These are phyloP conservation scores for Cotesia chilonis DNA, from an alignment of 1,140 invertebrate species.

Conservation along the genomic window DNA sequence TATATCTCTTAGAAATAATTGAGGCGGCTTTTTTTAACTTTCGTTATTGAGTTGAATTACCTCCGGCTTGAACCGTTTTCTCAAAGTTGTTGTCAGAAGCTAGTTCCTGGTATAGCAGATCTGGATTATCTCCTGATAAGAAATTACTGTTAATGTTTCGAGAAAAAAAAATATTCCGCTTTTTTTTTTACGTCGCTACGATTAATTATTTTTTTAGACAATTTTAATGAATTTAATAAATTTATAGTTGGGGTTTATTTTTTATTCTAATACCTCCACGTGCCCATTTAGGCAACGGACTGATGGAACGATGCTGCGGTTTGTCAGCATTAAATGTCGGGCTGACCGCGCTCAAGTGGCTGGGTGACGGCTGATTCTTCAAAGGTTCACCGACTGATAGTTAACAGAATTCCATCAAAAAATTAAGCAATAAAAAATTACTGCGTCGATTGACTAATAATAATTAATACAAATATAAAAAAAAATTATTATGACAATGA, in stretches of 20 bases:
- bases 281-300: slow-evolving; percentile 69
- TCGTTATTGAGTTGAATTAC: slow-evolving; percentile 48
- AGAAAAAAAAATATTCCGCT: slow-evolving; percentile 26
- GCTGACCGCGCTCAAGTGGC: slow-evolving; percentile 58
- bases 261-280: slow-evolving; percentile 63
- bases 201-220: too few relatives aligned
- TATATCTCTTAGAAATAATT: slow-evolving; percentile 1
- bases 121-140: slow-evolving; percentile 68
- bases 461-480: slow-evolving; percentile 29
- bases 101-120: slow-evolving; percentile 69
- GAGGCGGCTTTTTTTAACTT: neutral
- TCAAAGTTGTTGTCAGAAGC: slow-evolving; percentile 62
- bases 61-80: slow-evolving; percentile 53
- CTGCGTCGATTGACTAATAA: slow-evolving; percentile 37
- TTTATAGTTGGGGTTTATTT: slow-evolving; percentile 21
- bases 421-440: slow-evolving; percentile 44
- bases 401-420: slow-evolving; percentile 15
- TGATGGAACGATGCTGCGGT: slow-evolving; percentile 60
- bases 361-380: slow-evolving; percentile 67
- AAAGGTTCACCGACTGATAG: slow-evolving; percentile 66
- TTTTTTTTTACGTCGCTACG: too few relatives aligned
- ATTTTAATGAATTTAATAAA: too few relatives aligned
- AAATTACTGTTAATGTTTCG: slow-evolving; percentile 44
- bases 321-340: slow-evolving; percentile 55
- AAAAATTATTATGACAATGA: neutral